phyloP scores from a whole-genome alignment of 2,113 vertebrate species.

The Xiphorhynchus elegans region DNA sequence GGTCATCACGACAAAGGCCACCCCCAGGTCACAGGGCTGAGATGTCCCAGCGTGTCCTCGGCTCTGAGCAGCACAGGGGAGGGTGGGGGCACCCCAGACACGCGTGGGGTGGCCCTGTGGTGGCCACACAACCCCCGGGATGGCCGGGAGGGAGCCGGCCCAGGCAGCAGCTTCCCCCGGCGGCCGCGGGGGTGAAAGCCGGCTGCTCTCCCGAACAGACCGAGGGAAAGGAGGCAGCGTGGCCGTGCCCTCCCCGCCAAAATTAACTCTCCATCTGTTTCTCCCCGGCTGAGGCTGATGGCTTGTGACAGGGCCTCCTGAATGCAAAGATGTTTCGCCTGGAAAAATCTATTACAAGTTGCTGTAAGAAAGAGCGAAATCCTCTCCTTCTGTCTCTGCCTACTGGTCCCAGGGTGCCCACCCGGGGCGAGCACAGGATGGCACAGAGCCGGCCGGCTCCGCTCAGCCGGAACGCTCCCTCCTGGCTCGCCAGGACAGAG shows the following conservation, averaged over 20 bases:
- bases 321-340: constrained; percentile 62
- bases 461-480: constrained; percentile 28
- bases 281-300: constrained; percentile 60
- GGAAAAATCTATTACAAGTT: constrained; percentile 47
- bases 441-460: constrained; percentile 3
- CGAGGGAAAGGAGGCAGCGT: background rate
- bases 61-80: background rate
- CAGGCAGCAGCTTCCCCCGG: background rate
- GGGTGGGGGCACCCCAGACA: background rate
- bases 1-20: background rate
- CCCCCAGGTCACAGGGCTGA: background rate
- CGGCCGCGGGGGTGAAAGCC: background rate
- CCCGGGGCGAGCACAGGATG: constrained; percentile 41
- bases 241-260: constrained; percentile 21
- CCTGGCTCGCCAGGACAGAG: background rate
- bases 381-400: constrained; percentile 51
- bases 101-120: fast-evolving
- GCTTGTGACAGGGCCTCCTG: constrained; percentile 69
- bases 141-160: fast-evolving
- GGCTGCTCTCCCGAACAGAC: background rate
- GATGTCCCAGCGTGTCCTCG: background rate
- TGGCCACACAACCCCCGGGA: fast-evolving
- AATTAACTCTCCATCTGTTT: constrained; percentile 73
- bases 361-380: constrained; percentile 70
- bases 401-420: constrained; percentile 40